Evolutionary conservation across 2,797 vertebrate genomes (phyloP).

Genomic region (Eospalax fontanierii): DNA sequence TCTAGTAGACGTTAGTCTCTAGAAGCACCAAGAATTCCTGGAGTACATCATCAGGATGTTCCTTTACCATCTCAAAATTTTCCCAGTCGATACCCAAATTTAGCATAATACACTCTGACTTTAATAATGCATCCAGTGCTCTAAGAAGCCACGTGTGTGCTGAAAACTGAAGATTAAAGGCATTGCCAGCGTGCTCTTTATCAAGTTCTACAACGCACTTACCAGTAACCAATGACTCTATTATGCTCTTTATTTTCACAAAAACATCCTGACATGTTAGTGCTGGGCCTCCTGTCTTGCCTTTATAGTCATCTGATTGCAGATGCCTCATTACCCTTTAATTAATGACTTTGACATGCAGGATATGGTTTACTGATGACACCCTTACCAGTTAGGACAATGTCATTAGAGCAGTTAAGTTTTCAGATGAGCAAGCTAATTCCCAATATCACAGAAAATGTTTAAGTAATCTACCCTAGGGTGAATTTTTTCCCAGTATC

Average conservation of each 20-base stretch:
- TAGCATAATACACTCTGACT: neutral
- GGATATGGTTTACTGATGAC: neutral
- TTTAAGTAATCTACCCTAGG: neutral
- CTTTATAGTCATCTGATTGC: neutral
- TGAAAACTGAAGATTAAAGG: neutral
- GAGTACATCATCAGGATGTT: neutral
- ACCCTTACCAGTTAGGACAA: neutral
- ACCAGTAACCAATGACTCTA: neutral
- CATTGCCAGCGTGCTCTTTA: neutral
- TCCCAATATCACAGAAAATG: slow-evolving; percentile 2
- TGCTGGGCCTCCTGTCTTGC: neutral
- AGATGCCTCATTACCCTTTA: neutral
- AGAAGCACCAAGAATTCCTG: neutral
- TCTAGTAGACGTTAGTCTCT: neutral
- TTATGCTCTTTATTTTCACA: neutral
- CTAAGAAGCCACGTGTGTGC: neutral
- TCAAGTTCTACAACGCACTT: neutral
- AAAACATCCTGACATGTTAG: neutral
- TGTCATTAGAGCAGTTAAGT: neutral
- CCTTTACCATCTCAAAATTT: neutral
- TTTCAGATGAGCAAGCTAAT: neutral
- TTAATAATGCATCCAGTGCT: neutral
- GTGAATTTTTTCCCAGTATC: neutral
- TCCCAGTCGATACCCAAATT: neutral
- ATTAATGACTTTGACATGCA: neutral